Base-by-base conservation (phyloP, 2,113 vertebrate genomes). In the Ramphastos sulfuratus region DNA sequence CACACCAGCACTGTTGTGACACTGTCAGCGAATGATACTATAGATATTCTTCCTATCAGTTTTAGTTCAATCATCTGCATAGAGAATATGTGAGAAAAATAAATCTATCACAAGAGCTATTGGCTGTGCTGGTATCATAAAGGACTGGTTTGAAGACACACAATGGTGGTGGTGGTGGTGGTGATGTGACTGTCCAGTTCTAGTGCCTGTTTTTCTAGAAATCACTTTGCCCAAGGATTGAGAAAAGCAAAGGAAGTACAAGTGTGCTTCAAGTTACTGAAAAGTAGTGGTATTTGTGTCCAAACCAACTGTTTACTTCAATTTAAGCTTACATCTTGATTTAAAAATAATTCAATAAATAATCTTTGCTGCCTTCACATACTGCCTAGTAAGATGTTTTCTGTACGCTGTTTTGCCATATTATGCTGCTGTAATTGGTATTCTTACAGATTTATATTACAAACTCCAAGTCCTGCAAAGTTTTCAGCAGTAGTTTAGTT, bases 111-210 rank as follows among this genome's bases (percentile, higher is more conserved):
- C 9, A 39, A 23, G 37, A 76, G 44, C 15, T 92, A 58, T 55
- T 23, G 37, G 44, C 69, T 65, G 19, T 0, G 0, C n/a, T 65
- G 44, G 14, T 31, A 65, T n/a, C 52, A 18, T 48, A 65, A 75
- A n/a, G 50, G 25, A 31, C 25, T 65, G 52, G 24, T 70, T 4
- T 65, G 44, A 85, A 33, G 75, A 55, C 20, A 14, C 5, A 20
- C 7, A 39, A 3, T 1, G 6, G 31, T 6, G 19, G 50, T 5
- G 6, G 31, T 6, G 19, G 50, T 5, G 15, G 10, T 1, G 35
- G 31, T 13, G 23, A 55, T 16, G 20, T 2, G 19, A 64, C 56
- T 20, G 35, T 27, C 73, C 30, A 15, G 56, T 46, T 70, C 30
- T 27, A 6, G 42, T 48, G 69, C 20, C 50, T 27, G 7, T 48